These are phyloP conservation scores for Stenodera caucasica DNA, from an alignment of 2,888 invertebrate genomes.

Conservation along the genomic window DNA sequence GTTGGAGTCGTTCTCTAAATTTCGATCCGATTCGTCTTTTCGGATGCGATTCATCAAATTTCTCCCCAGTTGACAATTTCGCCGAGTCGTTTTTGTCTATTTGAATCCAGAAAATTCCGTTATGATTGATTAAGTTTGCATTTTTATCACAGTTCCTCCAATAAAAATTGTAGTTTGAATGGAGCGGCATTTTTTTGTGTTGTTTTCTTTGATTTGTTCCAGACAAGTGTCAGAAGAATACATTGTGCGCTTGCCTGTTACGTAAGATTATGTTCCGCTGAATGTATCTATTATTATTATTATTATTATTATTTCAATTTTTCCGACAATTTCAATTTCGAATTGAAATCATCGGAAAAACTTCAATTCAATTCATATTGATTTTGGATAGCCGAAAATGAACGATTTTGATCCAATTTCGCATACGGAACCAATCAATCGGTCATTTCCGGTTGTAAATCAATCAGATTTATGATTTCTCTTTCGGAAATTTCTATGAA, in stretches of 20 bases:
- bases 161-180: conserved; percentile 37
- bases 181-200: conserved; percentile 39
- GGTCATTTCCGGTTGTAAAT: conserved; percentile 17
- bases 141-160: conserved; percentile 24
- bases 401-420: no score
- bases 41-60: neutral
- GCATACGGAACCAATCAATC: neutral
- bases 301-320: conserved; percentile 4
- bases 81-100: no score
- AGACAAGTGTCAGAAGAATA: conserved; percentile 74
- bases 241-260: conserved; percentile 83
- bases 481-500: no score
- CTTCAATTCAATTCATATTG: no score
- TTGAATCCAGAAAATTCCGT: no score
- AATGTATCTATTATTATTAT: conserved; percentile 15
- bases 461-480: no score
- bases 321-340: neutral
- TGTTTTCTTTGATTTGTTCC: conserved; percentile 54
- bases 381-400: no score
- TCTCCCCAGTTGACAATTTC: neutral
- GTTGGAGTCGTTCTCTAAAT: neutral
- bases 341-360: no score
- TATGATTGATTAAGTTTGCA: conserved; percentile 3
- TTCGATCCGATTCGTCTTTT: no score
- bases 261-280: conserved; percentile 66